Base-by-base conservation (phyloP, 2,888 invertebrate genomes). In the Thecophora atra region DNA sequence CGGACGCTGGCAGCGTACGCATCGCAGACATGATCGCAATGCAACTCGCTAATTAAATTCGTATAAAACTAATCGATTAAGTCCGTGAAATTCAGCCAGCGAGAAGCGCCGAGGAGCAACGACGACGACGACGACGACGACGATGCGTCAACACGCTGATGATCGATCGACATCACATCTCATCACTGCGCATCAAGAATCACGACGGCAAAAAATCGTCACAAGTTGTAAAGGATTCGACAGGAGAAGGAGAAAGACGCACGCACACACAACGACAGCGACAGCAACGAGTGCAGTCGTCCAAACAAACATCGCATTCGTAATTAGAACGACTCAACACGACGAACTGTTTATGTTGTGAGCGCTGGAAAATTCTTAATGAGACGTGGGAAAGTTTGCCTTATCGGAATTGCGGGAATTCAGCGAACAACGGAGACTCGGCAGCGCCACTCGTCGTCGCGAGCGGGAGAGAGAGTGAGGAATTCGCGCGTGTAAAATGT, bases 381-480 rank as follows among this genome's bases (percentile, higher is more conserved):
- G 82, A 83, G 83, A 82, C 82, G 83, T 78, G 78, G 77, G 78
- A 78, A 78, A 74, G 63, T 70, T 51, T 62, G 21, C 65, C 51
- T 65, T 71, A 71, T 65, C 28, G 51, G 56, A 69, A 69, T 69
- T 52, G 56, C 64, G 64, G 62, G 62, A 67, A 67, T 67, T 56
- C 60, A n/a, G n/a, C 56, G 44, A 21, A 42, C 64, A 37, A 28
- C 62, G 37, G 70, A 70, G 70, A 70, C 70, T 63, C n/a, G 52
- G 51, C 70, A 70, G 70, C 70, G 70, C 70, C 70, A 70, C n/a
- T n/a, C n/a, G 37, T 54, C 37, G 42, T 42, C 28, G 58, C 58
- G 17, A 54, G 24, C 21, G 19, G 6, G 6, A 54, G 42, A 15
- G 21, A 17, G 52, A 63, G 63, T 63, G 37, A 63, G 52, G 70